Percentiles rank a stretch among this genome's conserved stretches.
Evolutionary conservation across 2,113 vertebrate species (phyloP).

Genomic region (Bos javanicus): DNA sequence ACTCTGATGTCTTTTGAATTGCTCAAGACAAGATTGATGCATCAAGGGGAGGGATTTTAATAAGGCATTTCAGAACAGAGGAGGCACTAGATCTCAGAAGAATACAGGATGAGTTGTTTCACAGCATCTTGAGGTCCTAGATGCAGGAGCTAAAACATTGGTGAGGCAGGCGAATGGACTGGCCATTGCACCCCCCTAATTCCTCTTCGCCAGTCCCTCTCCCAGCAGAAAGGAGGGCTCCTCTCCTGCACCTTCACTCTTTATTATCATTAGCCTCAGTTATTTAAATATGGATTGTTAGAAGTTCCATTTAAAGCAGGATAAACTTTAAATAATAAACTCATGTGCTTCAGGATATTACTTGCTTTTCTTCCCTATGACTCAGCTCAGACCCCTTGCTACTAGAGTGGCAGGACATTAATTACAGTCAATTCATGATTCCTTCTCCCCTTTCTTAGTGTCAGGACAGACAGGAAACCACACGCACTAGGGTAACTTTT

Average conservation of each 20-base stretch:
- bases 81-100: neutral
- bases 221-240: neutral
- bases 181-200: too few relatives aligned
- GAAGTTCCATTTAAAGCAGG: neutral
- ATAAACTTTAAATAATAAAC: neutral
- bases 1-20: neutral
- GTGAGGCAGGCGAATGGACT: neutral
- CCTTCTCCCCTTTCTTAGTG: neutral
- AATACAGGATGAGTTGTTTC: neutral
- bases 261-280: neutral
- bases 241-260: neutral
- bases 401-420: neutral
- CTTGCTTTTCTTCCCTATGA: neutral
- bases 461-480: neutral
- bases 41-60: neutral
- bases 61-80: neutral
- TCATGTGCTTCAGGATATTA: neutral
- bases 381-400: neutral
- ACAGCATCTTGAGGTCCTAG: neutral
- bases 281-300: neutral
- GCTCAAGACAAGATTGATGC: neutral
- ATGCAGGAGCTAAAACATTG: neutral
- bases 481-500: neutral
- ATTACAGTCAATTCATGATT: neutral
- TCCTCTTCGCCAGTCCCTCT: neutral